Conservation (phyloP, 2,888 invertebrate genomes). For the Frankliniella intonsa region DNA sequence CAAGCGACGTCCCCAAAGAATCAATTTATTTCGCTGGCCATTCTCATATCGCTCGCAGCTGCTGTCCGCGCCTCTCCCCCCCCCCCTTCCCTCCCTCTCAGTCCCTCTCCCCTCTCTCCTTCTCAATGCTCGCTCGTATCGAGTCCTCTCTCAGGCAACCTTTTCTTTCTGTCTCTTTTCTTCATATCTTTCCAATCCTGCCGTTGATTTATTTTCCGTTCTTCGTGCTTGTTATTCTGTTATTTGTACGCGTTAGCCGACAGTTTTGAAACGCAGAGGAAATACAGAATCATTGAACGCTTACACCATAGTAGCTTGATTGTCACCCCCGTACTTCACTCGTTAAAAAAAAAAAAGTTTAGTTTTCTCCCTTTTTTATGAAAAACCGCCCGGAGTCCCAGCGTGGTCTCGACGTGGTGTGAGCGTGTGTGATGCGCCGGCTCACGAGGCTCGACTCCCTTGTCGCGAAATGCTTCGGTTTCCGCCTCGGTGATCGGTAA, state of each 20-base stretch:
- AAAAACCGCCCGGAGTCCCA: too few species aligned
- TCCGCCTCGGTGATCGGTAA: too few species aligned
- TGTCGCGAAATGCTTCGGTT: too few species aligned
- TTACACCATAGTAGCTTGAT: background rate
- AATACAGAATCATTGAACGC: too few species aligned
- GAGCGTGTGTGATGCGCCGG: too few species aligned
- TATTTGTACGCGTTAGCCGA: too few species aligned
- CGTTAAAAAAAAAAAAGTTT: background rate
- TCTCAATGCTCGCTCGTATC: background rate
- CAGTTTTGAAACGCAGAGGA: too few species aligned
- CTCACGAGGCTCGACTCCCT: too few species aligned
- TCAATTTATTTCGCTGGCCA: constrained; percentile 18
- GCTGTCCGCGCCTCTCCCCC: background rate
- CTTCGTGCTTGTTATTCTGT: too few species aligned
- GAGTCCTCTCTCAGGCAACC: background rate
- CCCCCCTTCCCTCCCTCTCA: background rate
- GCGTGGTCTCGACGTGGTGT: too few species aligned
- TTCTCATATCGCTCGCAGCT: constrained; percentile 6
- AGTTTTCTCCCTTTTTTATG: background rate
- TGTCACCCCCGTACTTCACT: background rate
- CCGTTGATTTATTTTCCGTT: too few species aligned
- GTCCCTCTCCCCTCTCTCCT: background rate
- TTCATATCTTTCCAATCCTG: background rate
- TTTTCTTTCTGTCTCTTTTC: background rate
- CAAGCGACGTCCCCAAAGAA: constrained; percentile 1